Percentiles rank a stretch among this genome's conserved stretches.
phyloP scores from a whole-genome alignment of 2,888 invertebrate species.

The Prionchulus punctatus region DNA sequence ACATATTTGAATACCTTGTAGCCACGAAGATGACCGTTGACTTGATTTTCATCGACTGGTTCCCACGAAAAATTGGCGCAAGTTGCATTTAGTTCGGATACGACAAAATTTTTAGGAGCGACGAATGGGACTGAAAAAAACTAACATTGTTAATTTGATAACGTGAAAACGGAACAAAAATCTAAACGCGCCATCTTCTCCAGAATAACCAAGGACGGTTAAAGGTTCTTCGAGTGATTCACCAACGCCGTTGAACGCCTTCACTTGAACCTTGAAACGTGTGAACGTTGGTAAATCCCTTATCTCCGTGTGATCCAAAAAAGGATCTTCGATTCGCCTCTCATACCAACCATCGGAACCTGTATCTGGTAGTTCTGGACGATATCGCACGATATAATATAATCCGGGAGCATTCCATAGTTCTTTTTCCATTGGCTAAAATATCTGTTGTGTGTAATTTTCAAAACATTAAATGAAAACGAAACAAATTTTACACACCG shows the following conservation, averaged over 20 bases:
- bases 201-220: conserved; percentile 78
- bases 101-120: conserved; percentile 63
- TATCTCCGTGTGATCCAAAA: conserved; percentile 48
- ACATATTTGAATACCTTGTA: conserved; percentile 48
- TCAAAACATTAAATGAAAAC: background rate
- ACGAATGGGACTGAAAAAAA: conserved; percentile 48
- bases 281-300: conserved; percentile 72
- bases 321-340: conserved; percentile 26
- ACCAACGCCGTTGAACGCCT: conserved; percentile 25
- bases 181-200: conserved; percentile 54
- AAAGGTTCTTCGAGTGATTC: conserved; percentile 48
- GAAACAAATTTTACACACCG: conserved; percentile 39
- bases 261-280: conserved; percentile 69
- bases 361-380: conserved; percentile 7
- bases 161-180: background rate
- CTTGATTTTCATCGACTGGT: conserved; percentile 57
- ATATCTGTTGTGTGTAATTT: background rate
- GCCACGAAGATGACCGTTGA: conserved; percentile 68
- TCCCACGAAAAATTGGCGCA: conserved; percentile 73
- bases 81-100: conserved; percentile 58
- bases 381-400: conserved; percentile 47
- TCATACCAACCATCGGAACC: conserved; percentile 20
- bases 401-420: conserved; percentile 91
- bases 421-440: conserved; percentile 73
- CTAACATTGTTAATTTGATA: background rate